phyloP scores from a whole-genome alignment of 2,113 vertebrate species.

The Gallinago jamesoni region DNA sequence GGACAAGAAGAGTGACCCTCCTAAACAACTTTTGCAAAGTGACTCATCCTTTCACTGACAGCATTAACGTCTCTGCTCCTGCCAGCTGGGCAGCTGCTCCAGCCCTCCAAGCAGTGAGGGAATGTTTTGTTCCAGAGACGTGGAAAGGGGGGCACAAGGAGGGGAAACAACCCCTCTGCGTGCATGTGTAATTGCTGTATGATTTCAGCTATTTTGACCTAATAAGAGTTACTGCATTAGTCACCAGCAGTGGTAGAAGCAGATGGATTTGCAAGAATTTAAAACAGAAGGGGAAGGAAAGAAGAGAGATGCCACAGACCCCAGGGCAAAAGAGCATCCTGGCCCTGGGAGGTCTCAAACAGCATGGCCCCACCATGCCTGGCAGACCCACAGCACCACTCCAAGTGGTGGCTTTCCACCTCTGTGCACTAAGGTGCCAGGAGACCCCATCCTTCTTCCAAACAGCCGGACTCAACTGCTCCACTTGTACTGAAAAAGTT shows the following conservation, averaged over 20 bases:
- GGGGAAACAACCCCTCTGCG: conserved; percentile 9
- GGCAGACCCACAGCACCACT: neutral
- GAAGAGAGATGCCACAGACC: neutral
- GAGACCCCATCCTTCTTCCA: neutral
- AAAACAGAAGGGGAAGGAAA: neutral
- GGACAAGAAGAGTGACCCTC: neutral
- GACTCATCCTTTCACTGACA: conserved; percentile 72
- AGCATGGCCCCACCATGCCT: neutral
- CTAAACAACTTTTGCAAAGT: conserved; percentile 58
- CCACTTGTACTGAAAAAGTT: neutral
- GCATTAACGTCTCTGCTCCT: conserved; percentile 63
- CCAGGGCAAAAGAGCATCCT: neutral
- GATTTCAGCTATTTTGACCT: conserved; percentile 73
- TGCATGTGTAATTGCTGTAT: conserved; percentile 57
- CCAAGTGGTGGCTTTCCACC: neutral
- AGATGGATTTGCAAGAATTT: conserved; percentile 36
- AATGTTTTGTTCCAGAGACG: conserved; percentile 74
- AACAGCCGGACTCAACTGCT: neutral
- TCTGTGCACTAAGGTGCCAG: neutral
- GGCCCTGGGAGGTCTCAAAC: neutral
- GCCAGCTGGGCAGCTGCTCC: conserved; percentile 76
- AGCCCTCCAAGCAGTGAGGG: conserved; percentile 62
- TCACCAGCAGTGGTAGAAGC: conserved; percentile 53
- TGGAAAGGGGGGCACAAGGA: neutral
- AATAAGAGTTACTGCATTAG: conserved; percentile 54